phyloP scores from a whole-genome alignment of 2,797 vertebrate species.

The Peromyscus melanophrys region DNA sequence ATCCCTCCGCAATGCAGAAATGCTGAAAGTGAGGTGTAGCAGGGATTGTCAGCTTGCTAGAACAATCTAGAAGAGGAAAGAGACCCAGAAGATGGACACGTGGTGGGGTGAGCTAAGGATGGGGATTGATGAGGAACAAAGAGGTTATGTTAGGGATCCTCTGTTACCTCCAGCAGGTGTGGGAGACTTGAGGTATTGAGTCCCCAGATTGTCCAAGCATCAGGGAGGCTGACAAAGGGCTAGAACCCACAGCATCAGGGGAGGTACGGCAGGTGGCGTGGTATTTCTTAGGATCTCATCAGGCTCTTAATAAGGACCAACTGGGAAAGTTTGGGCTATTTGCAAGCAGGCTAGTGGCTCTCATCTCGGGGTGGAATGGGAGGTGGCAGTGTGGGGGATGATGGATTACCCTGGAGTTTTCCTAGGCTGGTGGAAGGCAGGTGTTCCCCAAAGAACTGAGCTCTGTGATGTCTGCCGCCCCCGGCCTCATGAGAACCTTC shows the following conservation, averaged over 20 bases:
- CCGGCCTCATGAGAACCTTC: neutral
- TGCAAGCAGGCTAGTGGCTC: neutral
- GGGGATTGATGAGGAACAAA: neutral
- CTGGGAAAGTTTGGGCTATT: neutral
- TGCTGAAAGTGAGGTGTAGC: neutral
- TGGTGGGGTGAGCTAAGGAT: neutral
- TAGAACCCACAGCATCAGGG: neutral
- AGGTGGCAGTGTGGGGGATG: neutral
- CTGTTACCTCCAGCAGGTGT: neutral
- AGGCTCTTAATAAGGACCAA: neutral
- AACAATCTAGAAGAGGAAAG: neutral
- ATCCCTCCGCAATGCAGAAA: neutral
- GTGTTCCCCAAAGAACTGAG: neutral
- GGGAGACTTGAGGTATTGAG: neutral
- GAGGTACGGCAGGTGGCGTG: neutral
- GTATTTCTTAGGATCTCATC: accelerated
- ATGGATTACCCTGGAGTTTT: neutral
- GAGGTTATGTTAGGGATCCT: neutral
- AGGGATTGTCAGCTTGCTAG: neutral
- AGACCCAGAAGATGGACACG: neutral
- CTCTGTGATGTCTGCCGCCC: neutral
- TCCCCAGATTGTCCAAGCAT: neutral
- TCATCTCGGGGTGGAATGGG: neutral
- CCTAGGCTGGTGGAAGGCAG: neutral
- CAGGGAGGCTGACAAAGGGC: neutral